A percentile compares a stretch with the other conserved stretches of the same genome.
phyloP scores from a whole-genome alignment of 2,113 vertebrate species.

The Neogobius melanostomus region DNA sequence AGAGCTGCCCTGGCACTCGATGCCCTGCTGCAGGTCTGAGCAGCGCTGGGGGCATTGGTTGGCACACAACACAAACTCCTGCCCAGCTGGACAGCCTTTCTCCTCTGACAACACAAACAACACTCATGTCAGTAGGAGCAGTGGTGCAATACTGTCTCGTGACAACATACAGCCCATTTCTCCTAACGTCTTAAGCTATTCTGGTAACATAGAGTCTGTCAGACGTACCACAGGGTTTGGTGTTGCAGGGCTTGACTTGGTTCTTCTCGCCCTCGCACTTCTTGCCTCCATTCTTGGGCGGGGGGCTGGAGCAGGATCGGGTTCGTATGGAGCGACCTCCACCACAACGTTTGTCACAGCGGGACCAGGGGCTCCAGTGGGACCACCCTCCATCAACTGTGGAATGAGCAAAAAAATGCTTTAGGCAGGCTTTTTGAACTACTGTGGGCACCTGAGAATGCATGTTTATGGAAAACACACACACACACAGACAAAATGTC shows the following conservation, averaged over 20 bases:
- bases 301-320: constrained; percentile 85
- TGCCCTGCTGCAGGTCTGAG: constrained; percentile 85
- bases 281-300: constrained; percentile 85
- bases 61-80: constrained; percentile 79
- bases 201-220: neutral
- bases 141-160: neutral
- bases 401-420: neutral
- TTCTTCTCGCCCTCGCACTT: constrained; percentile 83
- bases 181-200: neutral
- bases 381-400: constrained; percentile 87
- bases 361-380: constrained; percentile 88
- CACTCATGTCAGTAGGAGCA: neutral
- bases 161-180: neutral
- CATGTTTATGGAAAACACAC: too few species aligned
- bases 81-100: constrained; percentile 76
- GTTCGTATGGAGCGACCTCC: constrained; percentile 84
- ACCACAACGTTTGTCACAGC: constrained; percentile 83
- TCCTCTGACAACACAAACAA: constrained; percentile 65
- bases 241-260: constrained; percentile 84
- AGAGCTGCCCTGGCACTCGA: constrained; percentile 70
- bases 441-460: too few species aligned
- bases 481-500: too few species aligned
- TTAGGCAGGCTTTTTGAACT: too few species aligned
- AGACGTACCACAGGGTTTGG: constrained; percentile 81
- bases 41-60: constrained; percentile 84